Conservation (phyloP, 2,113 vertebrate species). For the Cyanoliseus patagonus region DNA sequence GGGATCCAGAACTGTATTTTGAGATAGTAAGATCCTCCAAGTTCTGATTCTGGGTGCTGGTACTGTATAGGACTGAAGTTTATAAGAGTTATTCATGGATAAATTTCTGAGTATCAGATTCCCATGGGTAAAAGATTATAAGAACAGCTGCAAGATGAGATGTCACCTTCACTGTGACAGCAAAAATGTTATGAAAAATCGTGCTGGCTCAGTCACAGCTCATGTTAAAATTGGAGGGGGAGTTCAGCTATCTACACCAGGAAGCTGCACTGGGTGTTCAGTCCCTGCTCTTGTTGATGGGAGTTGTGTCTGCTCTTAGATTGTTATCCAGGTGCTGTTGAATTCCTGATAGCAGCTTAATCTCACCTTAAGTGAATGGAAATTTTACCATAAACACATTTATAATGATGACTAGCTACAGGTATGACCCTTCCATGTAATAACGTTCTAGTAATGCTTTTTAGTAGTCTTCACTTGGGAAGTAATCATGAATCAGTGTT, state of each 20-base stretch:
- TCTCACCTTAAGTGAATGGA: background rate
- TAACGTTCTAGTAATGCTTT: background rate
- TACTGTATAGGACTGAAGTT: background rate
- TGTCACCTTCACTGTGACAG: background rate
- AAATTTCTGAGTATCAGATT: background rate
- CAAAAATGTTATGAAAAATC: background rate
- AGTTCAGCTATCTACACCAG: background rate
- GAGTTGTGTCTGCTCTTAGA: background rate
- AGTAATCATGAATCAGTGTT: background rate
- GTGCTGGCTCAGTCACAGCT: background rate
- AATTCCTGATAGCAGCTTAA: background rate
- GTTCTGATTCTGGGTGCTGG: background rate
- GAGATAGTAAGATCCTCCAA: background rate
- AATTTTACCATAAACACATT: background rate
- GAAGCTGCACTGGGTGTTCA: background rate
- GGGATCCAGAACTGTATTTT: background rate
- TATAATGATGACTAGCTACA: background rate
- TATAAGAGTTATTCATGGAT: background rate
- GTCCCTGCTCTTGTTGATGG: background rate
- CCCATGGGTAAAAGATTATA: background rate
- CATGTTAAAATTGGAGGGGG: background rate
- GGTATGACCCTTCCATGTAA: background rate
- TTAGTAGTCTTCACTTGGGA: background rate
- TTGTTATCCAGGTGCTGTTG: background rate
- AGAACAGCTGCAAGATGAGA: background rate